Conservation (phyloP, 2,888 invertebrate genomes). For the Molorchus minor region DNA sequence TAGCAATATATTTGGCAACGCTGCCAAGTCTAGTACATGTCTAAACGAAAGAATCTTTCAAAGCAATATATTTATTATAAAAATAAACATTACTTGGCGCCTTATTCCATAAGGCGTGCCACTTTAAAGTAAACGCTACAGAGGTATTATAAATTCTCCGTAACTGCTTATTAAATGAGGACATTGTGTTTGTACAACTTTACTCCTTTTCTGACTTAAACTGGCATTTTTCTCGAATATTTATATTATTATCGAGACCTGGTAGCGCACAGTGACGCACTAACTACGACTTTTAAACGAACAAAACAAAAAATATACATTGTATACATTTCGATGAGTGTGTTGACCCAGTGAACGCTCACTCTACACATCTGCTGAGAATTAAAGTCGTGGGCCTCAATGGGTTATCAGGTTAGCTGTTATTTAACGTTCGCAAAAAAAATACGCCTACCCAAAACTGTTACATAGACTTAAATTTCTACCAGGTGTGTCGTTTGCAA, state of each 20-base stretch:
- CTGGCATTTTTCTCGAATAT: not conserved
- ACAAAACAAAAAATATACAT: constrained; percentile 9
- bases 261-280: constrained; percentile 4
- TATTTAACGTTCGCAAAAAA: too few relatives aligned
- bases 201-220: not conserved
- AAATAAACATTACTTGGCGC: too few relatives aligned
- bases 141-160: constrained; percentile 24
- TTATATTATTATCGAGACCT: constrained; percentile 2
- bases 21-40: constrained; percentile 8
- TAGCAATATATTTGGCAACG: not conserved
- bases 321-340: constrained; percentile 6
- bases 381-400: not conserved
- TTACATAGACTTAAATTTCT: too few relatives aligned
- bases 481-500: too few relatives aligned
- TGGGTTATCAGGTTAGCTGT: not conserved
- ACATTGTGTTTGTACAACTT: constrained; percentile 5
- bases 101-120: constrained; percentile 16
- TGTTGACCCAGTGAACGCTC: constrained; percentile 1
- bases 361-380: not conserved
- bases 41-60: constrained; percentile 13
- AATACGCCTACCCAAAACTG: too few relatives aligned
- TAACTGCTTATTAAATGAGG: not conserved
- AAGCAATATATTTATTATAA: constrained; percentile 3
- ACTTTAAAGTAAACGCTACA: constrained; percentile 22
- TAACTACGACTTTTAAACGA: not conserved